A percentile compares a stretch with the other conserved stretches of the same genome.
These are phyloP conservation scores for Vesta saturnalis DNA, from an alignment of 2,888 invertebrate species.

Conservation along the genomic window DNA sequence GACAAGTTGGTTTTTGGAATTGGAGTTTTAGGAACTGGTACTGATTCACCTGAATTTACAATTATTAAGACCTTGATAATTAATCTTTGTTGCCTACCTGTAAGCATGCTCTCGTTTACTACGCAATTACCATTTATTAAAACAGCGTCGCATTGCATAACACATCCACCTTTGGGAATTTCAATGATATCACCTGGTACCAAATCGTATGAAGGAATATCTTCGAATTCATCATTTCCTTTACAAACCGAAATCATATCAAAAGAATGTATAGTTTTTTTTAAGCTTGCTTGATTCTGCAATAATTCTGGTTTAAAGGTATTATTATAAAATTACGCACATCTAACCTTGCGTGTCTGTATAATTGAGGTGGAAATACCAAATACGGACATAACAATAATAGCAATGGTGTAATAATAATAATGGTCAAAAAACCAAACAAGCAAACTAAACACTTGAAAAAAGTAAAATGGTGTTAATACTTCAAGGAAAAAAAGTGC, in stretches of 20 bases:
- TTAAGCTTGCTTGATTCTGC: conserved; percentile 88
- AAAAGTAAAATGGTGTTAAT: conserved; percentile 96
- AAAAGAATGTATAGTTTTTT: conserved; percentile 82
- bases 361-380: conserved; percentile 85
- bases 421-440: conserved; percentile 92
- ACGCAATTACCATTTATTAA: conserved; percentile 87
- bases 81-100: conserved; percentile 73
- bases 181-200: conserved; percentile 92
- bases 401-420: conserved; percentile 87
- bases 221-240: conserved; percentile 62
- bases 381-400: conserved; percentile 83
- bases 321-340: background rate
- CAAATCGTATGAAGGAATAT: conserved; percentile 76
- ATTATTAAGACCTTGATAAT: no score
- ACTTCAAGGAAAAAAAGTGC: conserved; percentile 82
- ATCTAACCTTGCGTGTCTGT: conserved; percentile 81
- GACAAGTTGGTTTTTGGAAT: conserved; percentile 74
- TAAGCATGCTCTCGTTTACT: conserved; percentile 95
- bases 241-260: conserved; percentile 75
- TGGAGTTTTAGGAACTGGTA: conserved; percentile 93
- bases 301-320: conserved; percentile 27
- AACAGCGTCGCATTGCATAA: conserved; percentile 93
- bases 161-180: conserved; percentile 83
- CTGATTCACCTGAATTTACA: conserved; percentile 80
- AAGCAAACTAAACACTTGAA: conserved; percentile 90